These are phyloP conservation scores for Rhynchotus rufescens DNA, from an alignment of 2,797 vertebrate species.

Conservation along the genomic window DNA sequence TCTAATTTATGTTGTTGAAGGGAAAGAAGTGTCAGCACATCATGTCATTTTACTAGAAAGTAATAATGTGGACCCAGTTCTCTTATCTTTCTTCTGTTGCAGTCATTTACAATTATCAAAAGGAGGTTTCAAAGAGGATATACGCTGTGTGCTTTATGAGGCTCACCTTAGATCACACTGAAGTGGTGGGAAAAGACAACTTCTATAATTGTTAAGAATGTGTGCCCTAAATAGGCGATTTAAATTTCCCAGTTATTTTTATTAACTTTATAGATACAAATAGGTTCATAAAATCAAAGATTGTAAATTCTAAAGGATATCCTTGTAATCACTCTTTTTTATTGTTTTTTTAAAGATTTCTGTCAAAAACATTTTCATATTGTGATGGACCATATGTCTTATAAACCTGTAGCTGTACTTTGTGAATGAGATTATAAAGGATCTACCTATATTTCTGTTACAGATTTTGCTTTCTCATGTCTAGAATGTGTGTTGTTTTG, in stretches of 20 bases:
- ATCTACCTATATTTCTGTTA: neutral
- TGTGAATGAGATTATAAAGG: neutral
- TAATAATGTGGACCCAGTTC: neutral
- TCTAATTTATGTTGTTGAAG: constrained; percentile 12
- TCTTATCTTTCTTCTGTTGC: neutral
- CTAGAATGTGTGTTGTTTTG: neutral
- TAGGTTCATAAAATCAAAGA: neutral
- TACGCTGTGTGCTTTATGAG: neutral
- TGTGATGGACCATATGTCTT: neutral
- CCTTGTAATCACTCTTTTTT: neutral
- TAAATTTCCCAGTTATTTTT: neutral
- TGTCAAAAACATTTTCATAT: neutral
- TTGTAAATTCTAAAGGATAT: neutral
- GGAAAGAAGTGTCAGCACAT: neutral
- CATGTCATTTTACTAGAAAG: neutral
- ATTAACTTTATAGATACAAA: neutral
- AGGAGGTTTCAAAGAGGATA: neutral
- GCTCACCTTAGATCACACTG: neutral
- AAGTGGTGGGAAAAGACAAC: neutral
- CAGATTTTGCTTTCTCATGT: neutral
- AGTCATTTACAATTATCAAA: neutral
- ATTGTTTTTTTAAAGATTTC: neutral
- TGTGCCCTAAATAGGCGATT: neutral
- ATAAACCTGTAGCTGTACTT: neutral
- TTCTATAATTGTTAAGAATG: neutral